phyloP scores from a whole-genome alignment of 2,888 invertebrate genomes.

The Hirtodrosophila trivittata region DNA sequence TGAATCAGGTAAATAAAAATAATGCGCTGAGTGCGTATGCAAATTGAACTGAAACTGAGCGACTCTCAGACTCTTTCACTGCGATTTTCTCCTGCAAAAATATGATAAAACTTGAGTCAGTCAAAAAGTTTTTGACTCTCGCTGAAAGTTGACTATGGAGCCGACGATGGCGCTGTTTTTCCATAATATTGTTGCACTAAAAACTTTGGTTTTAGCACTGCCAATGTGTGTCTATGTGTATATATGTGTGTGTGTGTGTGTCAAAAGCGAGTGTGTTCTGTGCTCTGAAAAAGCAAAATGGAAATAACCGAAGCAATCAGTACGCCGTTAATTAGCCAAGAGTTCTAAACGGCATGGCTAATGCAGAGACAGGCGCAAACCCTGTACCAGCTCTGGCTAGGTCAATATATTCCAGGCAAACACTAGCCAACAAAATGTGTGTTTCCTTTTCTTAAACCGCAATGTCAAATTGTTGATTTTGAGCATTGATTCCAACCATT shows the following conservation, averaged over 20 bases:
- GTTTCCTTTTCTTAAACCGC: too few relatives aligned
- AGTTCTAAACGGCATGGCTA: constrained; percentile 49
- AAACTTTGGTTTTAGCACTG: constrained; percentile 43
- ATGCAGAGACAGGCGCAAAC: constrained; percentile 16
- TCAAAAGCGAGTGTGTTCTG: background rate
- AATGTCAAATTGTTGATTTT: too few relatives aligned
- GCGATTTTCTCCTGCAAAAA: constrained; percentile 68
- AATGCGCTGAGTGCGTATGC: constrained; percentile 74
- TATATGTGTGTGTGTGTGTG: background rate
- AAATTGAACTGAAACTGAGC: constrained; percentile 68
- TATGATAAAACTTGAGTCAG: constrained; percentile 76
- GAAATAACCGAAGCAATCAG: constrained; percentile 36
- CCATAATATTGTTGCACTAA: constrained; percentile 69
- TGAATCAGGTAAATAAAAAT: constrained; percentile 80
- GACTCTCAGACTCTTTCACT: constrained; percentile 50
- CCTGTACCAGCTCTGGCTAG: constrained; percentile 6
- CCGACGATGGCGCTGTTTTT: constrained; percentile 24
- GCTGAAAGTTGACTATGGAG: constrained; percentile 46
- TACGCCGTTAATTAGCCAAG: constrained; percentile 55
- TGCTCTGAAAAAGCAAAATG: constrained; percentile 5
- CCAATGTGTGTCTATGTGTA: background rate
- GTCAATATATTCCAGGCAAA: constrained; percentile 11
- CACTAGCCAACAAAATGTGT: constrained; percentile 12
- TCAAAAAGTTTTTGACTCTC: constrained; percentile 61
- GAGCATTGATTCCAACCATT: too few relatives aligned